phyloP scores from a whole-genome alignment of 2,797 vertebrate genomes.

The Poeciliopsis gracilis region DNA sequence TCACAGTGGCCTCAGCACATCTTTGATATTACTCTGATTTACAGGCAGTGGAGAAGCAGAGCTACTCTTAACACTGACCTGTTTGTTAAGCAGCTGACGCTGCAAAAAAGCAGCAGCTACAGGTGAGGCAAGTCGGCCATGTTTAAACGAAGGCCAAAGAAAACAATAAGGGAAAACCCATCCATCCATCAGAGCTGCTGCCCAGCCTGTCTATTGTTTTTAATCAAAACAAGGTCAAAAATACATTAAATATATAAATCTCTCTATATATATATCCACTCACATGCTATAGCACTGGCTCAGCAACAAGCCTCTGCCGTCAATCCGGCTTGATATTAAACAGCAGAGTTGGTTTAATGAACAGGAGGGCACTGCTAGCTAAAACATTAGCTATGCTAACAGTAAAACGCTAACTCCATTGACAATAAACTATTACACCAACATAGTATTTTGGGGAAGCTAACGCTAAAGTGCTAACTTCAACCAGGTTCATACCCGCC shows the following conservation, averaged over 20 bases:
- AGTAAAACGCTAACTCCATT: neutral
- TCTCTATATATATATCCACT: too few species aligned
- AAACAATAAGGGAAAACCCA: neutral
- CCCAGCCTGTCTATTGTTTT: neutral
- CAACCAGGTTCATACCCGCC: neutral
- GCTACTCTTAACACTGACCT: neutral
- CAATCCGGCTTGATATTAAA: neutral
- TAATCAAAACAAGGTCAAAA: neutral
- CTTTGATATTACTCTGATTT: constrained; percentile 3
- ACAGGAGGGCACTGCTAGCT: neutral
- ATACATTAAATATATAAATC: neutral
- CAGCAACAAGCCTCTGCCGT: neutral
- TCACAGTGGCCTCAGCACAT: constrained; percentile 1
- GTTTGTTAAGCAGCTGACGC: neutral
- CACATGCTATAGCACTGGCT: neutral
- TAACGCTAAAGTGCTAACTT: neutral
- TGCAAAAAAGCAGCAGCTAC: neutral
- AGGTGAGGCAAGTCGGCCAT: neutral
- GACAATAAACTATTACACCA: too few species aligned
- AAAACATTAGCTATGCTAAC: neutral
- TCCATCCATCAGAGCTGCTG: neutral
- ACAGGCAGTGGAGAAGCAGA: neutral
- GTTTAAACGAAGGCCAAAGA: neutral
- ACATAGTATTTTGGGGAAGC: neutral
- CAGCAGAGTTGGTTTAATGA: neutral